Conservation (phyloP, 1,140 invertebrate genomes). For the Diuraphis noxia region DNA sequence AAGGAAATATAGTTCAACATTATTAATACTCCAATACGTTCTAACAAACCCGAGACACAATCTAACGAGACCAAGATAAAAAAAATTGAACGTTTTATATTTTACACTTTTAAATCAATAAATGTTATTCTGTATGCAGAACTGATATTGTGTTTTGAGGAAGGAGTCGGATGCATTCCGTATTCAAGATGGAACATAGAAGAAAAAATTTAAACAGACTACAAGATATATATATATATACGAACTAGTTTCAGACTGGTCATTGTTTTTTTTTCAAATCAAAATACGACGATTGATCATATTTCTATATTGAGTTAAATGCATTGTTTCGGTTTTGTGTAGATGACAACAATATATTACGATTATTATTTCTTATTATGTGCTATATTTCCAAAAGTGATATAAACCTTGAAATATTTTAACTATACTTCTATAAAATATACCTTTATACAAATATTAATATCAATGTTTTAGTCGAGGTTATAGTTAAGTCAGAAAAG, state of each 20-base stretch:
- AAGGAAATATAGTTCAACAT: slow-evolving; percentile 7
- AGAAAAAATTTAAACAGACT: not conserved
- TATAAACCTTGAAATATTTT: not conserved
- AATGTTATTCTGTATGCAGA: slow-evolving; percentile 10
- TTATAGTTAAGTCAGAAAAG: not conserved
- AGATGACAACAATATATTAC: not conserved
- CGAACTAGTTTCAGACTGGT: not conserved
- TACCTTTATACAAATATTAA: not conserved
- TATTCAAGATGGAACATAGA: not conserved
- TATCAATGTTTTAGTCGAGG: not conserved
- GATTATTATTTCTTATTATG: not conserved
- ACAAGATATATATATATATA: not conserved
- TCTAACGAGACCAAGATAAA: not conserved
- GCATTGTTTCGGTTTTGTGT: not conserved
- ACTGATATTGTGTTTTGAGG: not conserved
- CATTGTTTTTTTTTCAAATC: slow-evolving; percentile 1
- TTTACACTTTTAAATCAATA: slow-evolving; percentile 9
- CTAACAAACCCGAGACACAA: not conserved
- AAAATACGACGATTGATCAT: not conserved
- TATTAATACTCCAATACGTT: slow-evolving; percentile 29
- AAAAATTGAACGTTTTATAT: slow-evolving; percentile 37
- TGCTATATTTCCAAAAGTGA: not conserved
- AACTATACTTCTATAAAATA: not conserved
- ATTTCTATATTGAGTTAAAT: not conserved
- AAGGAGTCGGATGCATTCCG: not conserved